Conservation (phyloP, 1,140 invertebrate genomes). For the Drosophila pandora region DNA sequence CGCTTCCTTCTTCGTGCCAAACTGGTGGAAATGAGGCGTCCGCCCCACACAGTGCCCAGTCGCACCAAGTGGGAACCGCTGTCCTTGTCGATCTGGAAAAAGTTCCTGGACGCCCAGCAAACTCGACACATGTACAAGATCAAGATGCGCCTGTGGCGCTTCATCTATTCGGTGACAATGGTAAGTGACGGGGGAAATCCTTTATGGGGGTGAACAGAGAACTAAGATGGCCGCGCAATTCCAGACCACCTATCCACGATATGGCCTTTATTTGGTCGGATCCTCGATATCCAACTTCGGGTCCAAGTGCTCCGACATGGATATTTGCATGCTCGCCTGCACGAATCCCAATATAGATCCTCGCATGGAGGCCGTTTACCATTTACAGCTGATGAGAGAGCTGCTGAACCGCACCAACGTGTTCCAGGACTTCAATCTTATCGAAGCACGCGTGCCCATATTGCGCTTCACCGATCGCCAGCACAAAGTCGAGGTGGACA, state of each 20-base stretch:
- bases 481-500: slow-evolving; percentile 94
- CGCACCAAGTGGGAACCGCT: slow-evolving; percentile 86
- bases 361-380: slow-evolving; percentile 75
- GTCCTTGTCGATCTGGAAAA: slow-evolving; percentile 91
- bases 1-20: slow-evolving; percentile 85
- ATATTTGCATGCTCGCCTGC: slow-evolving; percentile 96
- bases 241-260: slow-evolving; percentile 88
- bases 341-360: slow-evolving; percentile 84
- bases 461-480: slow-evolving; percentile 92
- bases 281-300: slow-evolving; percentile 98
- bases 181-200: slow-evolving; percentile 82
- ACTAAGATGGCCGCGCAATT: neutral
- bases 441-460: slow-evolving; percentile 97
- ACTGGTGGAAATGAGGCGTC: slow-evolving; percentile 83
- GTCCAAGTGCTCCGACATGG: slow-evolving; percentile 95
- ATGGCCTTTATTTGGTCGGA: slow-evolving; percentile 96
- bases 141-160: slow-evolving; percentile 93
- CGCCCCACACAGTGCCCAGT: slow-evolving; percentile 49
- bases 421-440: slow-evolving; percentile 90
- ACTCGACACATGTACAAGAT: slow-evolving; percentile 90
- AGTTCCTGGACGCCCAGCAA: slow-evolving; percentile 91
- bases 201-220: neutral
- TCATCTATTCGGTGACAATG: slow-evolving; percentile 90
- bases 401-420: slow-evolving; percentile 76
- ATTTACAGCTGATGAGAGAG: slow-evolving; percentile 68